A percentile compares a stretch with the other conserved stretches of the same genome.
These are phyloP conservation scores for Eulemur macaco DNA, from an alignment of 2,113 vertebrate species.

Conservation along the genomic window DNA sequence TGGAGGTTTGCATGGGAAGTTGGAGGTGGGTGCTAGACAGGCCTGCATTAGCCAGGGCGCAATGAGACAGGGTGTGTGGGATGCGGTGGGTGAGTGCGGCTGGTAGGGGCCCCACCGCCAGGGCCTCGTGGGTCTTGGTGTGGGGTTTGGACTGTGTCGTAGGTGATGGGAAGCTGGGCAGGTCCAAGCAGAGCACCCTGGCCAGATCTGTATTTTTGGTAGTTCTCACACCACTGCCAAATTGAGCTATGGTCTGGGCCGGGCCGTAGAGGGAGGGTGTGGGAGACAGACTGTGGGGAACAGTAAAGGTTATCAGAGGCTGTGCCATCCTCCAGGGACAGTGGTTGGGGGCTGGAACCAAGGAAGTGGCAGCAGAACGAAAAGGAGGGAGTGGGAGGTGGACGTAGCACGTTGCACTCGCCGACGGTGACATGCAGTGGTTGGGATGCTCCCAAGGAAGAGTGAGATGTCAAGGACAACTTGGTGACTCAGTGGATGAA, in stretches of 20 bases:
- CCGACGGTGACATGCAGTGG: rapidly evolving
- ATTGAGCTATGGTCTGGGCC: neutral
- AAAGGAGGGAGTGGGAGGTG: neutral
- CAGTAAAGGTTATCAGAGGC: neutral
- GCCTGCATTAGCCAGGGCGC: no score
- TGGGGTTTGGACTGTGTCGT: neutral
- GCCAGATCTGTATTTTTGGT: neutral
- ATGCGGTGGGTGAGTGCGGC: no score
- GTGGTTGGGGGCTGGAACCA: neutral
- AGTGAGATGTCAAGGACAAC: neutral
- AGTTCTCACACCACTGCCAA: neutral
- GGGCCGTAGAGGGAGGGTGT: neutral
- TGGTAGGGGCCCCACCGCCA: neutral
- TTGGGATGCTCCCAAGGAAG: neutral
- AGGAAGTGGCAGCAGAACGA: neutral
- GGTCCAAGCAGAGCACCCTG: neutral
- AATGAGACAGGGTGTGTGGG: neutral
- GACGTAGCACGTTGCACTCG: neutral
- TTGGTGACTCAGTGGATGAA: neutral
- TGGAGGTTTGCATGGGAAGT: neutral
- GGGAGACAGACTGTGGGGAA: neutral
- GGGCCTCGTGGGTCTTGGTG: neutral
- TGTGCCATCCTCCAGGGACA: neutral
- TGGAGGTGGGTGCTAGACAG: neutral
- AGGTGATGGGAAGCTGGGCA: neutral